Evolutionary conservation across 2,888 invertebrate species (phyloP), one percentile per base, ranked within the genome.

Genomic region (Tholera decimalis): DNA sequence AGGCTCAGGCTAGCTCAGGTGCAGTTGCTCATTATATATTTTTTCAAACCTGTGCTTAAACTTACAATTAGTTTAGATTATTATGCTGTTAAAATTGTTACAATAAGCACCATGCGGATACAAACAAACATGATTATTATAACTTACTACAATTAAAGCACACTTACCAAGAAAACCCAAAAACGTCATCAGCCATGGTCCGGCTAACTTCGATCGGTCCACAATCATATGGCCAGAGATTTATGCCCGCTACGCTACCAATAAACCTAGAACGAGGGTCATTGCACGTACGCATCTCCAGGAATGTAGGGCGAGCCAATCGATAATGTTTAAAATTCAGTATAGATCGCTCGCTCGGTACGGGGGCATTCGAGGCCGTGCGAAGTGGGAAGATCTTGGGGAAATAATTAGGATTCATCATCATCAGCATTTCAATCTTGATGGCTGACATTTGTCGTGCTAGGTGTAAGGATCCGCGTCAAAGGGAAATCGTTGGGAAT

Each of bases 311-410:
- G 88, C 92, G 91, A 72, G 61, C 49, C 89, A 92, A 91, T 94
- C 93, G 90, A 93, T 92, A 50, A 89, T 90, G 85, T 84, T 94
- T 93, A 91, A 89, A 87, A 94, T 94, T 93, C 93, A 89, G 86
- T 85, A 89, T 90, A 88, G 81, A 74, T 33, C 85, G 83, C 85
- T 83, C 78, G 77, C 83, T 81, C 74, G 82, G 88, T 83, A 85
- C 83, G 84, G 84, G 83, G 84, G 77, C 72, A 71, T 62, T 63
- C 47, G 77, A 63, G 66, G 77, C 77, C 71, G 75, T 77, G 76
- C 65, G 79, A 75, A 78, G 51, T 64, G 64, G 55, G 41, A 56
- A 57, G 75, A 60, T 64, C 69, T 70, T 60, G 20, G 57, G 15
- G 59, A 65, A 65, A 61, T 78, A 60, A 78, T 74, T 61, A 39